Evolutionary conservation across 2,797 vertebrate species (phyloP), one percentile per base, ranked within the genome.

Genomic region (Poecilia wingei): DNA sequence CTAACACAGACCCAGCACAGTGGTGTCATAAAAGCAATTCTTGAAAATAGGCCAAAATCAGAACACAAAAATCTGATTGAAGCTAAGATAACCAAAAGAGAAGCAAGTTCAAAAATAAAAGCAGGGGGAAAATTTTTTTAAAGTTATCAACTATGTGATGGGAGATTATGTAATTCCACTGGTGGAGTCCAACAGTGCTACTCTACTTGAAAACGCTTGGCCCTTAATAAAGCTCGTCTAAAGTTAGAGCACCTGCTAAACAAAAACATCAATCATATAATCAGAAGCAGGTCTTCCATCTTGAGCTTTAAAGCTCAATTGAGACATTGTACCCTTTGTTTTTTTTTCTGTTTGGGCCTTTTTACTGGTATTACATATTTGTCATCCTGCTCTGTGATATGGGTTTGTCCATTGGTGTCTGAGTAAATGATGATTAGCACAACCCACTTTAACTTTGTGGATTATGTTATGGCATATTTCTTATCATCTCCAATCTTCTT

Each of bases 341-440:
- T 2, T 46, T 46, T 33, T 53, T 87, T 20, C 16, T 39, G 61
- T 25, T 71, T 12, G 71, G 64, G 53, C 18, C 20, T 49, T 77
- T 47, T 77, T 61, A 6, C 51, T 68, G 53, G 36, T 76, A 31
- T 76, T 57, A 6, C 51, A 70, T 31, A 36, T 61, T 78, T 77
- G 28, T 68, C n/a, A 41, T 81, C 39, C 72, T 18, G 31, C 59
- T 10, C 74, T 2, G 1, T 80, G 79, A 82, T 74, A 81, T 9
- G 31, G 72, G 74, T 51, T 79, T 71, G 14, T 36, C 20, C 14
- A 77, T 3, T n/a, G 28, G 25, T 31, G 33, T 53, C 28, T 81
- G 59, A 74, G 33, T 53, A 33, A 84, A 82, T 82, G 68, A 66
- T 76, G 86, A 92, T 90, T 84, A 84, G 64, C 83, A 88, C 66